phyloP scores from a whole-genome alignment of 1,140 invertebrate species.

The Papilio dardanus region DNA sequence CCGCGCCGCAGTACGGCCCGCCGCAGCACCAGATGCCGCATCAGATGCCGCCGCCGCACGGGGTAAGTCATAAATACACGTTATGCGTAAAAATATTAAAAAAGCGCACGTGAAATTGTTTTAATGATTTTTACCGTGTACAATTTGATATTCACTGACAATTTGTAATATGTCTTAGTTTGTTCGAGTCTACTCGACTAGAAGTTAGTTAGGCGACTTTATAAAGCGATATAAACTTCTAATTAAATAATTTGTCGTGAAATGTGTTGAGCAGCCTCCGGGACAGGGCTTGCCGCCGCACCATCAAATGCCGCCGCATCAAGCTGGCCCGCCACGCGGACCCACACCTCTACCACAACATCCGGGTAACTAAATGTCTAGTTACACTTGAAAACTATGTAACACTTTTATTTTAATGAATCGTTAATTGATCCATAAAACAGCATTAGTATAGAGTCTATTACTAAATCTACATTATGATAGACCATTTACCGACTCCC shows the following conservation, averaged over 20 bases:
- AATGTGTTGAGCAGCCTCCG: constrained; percentile 47
- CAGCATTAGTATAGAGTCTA: no score
- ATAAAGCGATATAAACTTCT: not conserved
- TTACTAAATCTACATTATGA: no score
- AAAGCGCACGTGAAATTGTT: not conserved
- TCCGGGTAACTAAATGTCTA: constrained; percentile 56
- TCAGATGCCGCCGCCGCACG: constrained; percentile 72
- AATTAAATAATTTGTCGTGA: not conserved
- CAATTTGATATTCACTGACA: no score
- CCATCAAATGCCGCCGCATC: constrained; percentile 76
- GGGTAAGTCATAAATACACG: constrained; percentile 52
- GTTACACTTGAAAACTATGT: no score
- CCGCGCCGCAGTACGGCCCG: constrained; percentile 78
- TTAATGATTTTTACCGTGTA: no score
- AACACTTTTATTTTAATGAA: no score
- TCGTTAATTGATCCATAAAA: no score
- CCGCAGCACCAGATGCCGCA: constrained; percentile 76
- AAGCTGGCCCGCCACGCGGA: constrained; percentile 82
- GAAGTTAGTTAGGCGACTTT: no score
- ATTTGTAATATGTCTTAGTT: no score
- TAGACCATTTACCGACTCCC: no score
- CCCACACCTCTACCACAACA: constrained; percentile 85
- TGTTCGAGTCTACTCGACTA: no score
- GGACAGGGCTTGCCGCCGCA: constrained; percentile 70
- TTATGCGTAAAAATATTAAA: no score